A percentile compares a stretch with the other conserved stretches of the same genome.
Conservation (phyloP, 2,113 vertebrate genomes). For the Proteles cristata region DNA sequence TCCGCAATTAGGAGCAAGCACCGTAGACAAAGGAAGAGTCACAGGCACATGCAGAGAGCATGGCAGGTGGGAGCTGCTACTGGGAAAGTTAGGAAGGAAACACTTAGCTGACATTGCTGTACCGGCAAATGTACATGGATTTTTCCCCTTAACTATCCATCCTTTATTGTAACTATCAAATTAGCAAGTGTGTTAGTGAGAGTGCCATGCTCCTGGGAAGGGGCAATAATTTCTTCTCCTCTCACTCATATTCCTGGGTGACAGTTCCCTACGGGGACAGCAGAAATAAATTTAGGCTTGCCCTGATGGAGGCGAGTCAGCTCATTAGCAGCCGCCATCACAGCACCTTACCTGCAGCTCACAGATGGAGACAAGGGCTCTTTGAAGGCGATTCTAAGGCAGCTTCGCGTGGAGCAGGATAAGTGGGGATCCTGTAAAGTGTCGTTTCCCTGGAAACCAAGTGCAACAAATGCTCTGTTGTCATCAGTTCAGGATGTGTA, state of each 20-base stretch:
- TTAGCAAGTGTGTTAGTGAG: not conserved
- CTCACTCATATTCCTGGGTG: slow-evolving; percentile 56
- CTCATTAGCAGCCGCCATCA: slow-evolving; percentile 76
- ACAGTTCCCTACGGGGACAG: slow-evolving; percentile 61
- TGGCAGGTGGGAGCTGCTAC: not conserved
- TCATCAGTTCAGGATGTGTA: slow-evolving; percentile 60
- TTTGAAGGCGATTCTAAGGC: slow-evolving; percentile 76
- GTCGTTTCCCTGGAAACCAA: slow-evolving; percentile 77
- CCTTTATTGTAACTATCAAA: slow-evolving; percentile 49
- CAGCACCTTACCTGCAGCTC: slow-evolving; percentile 62
- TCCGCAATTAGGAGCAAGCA: slow-evolving; percentile 27
- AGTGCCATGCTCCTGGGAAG: slow-evolving; percentile 40
- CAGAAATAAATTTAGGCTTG: slow-evolving; percentile 68
- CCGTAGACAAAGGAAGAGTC: not conserved
- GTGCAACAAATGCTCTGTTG: slow-evolving; percentile 75
- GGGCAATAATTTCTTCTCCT: slow-evolving; percentile 46
- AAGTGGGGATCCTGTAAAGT: slow-evolving; percentile 64
- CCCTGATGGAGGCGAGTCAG: slow-evolving; percentile 64
- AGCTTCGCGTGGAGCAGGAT: not conserved
- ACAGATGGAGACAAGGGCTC: slow-evolving; percentile 72
- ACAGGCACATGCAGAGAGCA: not conserved
- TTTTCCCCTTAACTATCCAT: not conserved
- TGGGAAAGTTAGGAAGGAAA: slow-evolving; percentile 50
- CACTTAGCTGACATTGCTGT: slow-evolving; percentile 51
- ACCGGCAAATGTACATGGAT: slow-evolving; percentile 23